Conservation (phyloP, 2,113 vertebrate genomes). For the Myocastor coypus region DNA sequence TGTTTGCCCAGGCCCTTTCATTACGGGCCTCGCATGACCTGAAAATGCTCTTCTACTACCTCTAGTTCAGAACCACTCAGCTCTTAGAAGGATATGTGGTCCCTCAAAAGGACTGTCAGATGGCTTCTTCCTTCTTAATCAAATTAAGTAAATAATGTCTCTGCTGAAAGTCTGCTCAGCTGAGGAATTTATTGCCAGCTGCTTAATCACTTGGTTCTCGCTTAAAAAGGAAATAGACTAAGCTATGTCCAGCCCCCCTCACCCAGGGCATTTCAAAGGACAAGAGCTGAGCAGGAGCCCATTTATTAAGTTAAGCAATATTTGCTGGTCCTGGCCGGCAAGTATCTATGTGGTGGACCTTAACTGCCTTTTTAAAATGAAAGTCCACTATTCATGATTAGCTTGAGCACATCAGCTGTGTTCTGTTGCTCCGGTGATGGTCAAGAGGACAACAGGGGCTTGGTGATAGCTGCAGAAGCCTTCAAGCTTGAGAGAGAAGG, state of each 20-base stretch:
- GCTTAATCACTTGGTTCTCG: constrained; percentile 78
- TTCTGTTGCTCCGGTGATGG: constrained; percentile 23
- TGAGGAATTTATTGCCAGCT: constrained; percentile 86
- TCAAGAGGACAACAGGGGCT: background rate
- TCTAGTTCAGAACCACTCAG: constrained; percentile 77
- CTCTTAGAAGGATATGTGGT: constrained; percentile 77
- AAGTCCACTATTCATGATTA: constrained; percentile 73
- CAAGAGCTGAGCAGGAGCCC: constrained; percentile 76
- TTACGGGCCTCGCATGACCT: constrained; percentile 73
- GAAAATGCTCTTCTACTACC: constrained; percentile 79
- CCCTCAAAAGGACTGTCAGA: constrained; percentile 71
- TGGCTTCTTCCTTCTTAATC: constrained; percentile 81
- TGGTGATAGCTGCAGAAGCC: background rate
- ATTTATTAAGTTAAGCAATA: constrained; percentile 80
- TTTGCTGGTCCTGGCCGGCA: constrained; percentile 60
- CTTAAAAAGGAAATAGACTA: constrained; percentile 75
- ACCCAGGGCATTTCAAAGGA: constrained; percentile 75
- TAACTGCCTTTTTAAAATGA: constrained; percentile 76
- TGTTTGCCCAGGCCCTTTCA: constrained; percentile 81
- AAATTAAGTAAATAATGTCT: constrained; percentile 86
- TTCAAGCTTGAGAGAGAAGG: background rate
- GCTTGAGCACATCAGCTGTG: background rate
- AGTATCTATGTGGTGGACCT: constrained; percentile 67
- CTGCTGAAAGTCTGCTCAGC: constrained; percentile 69
- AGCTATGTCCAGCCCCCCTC: constrained; percentile 73